These are phyloP conservation scores for Drosophila paramelanica DNA, from an alignment of 2,888 invertebrate species.

Conservation along the genomic window DNA sequence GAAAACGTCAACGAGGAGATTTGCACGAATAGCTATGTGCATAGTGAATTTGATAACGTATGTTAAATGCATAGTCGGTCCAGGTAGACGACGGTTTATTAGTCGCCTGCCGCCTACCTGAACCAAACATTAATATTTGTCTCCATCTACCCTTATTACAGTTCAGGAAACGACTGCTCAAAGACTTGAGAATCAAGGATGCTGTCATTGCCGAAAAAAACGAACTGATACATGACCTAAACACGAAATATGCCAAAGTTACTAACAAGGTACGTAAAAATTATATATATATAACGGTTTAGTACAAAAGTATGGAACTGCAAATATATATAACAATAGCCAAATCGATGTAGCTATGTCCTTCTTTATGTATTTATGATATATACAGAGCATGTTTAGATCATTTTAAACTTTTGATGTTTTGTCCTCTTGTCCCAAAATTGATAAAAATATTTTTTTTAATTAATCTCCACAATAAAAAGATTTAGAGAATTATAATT, in stretches of 20 bases:
- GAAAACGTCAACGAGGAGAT: slow-evolving; percentile 17
- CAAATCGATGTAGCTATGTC: no score
- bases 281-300: no score
- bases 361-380: no score
- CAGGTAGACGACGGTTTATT: slow-evolving; percentile 34
- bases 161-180: slow-evolving; percentile 79
- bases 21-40: background rate
- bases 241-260: slow-evolving; percentile 62
- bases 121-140: background rate
- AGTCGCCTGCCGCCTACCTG: background rate
- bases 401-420: no score
- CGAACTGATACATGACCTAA: slow-evolving; percentile 65
- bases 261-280: slow-evolving; percentile 70
- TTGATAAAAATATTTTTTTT: no score
- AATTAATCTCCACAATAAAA: no score
- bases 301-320: no score
- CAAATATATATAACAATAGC: no score
- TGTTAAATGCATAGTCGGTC: slow-evolving; percentile 8
- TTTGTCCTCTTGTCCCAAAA: no score
- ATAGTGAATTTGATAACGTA: slow-evolving; percentile 54
- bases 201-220: slow-evolving; percentile 61
- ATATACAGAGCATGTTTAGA: no score
- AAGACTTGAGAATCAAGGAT: slow-evolving; percentile 78
- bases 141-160: slow-evolving; percentile 45
- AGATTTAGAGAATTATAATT: no score